Percentiles rank a stretch among this genome's conserved stretches.
These are phyloP conservation scores for Euclidia mi DNA, from an alignment of 2,888 invertebrate genomes.

Conservation along the genomic window DNA sequence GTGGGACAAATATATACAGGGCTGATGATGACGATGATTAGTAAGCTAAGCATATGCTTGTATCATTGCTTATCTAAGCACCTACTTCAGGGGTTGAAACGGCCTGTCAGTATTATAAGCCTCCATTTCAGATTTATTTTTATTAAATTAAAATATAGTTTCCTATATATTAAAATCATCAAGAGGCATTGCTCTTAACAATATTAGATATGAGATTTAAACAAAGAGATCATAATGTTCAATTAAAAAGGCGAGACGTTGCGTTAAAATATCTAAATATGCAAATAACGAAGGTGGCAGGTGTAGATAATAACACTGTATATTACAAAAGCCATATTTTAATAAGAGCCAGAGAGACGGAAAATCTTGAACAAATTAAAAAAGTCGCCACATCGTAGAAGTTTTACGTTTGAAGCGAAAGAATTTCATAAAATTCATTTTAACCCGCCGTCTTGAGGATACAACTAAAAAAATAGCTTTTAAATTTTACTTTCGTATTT, in stretches of 20 bases:
- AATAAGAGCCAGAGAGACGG: slow-evolving; percentile 58
- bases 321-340: slow-evolving; percentile 59
- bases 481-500: slow-evolving; percentile 2
- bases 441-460: slow-evolving; percentile 55
- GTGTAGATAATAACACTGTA: slow-evolving; percentile 60
- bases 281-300: slow-evolving; percentile 56
- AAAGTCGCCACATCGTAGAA: slow-evolving; percentile 72
- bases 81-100: too few species aligned
- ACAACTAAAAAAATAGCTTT: slow-evolving; percentile 30
- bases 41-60: too few species aligned
- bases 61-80: too few species aligned
- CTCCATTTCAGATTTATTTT: too few species aligned
- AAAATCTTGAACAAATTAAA: slow-evolving; percentile 69
- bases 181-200: too few species aligned
- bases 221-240: slow-evolving; percentile 3
- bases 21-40: too few species aligned
- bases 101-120: too few species aligned
- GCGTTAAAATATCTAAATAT: slow-evolving; percentile 37
- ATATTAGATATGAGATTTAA: neutral
- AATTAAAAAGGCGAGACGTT: slow-evolving; percentile 15
- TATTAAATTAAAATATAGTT: too few species aligned
- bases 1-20: too few species aligned
- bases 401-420: slow-evolving; percentile 53
- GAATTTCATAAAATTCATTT: slow-evolving; percentile 72
- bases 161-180: too few species aligned